A percentile compares a stretch with the other conserved stretches of the same genome.
Evolutionary conservation across 2,888 invertebrate species (phyloP).

Genomic region (Apotomis capreana): DNA sequence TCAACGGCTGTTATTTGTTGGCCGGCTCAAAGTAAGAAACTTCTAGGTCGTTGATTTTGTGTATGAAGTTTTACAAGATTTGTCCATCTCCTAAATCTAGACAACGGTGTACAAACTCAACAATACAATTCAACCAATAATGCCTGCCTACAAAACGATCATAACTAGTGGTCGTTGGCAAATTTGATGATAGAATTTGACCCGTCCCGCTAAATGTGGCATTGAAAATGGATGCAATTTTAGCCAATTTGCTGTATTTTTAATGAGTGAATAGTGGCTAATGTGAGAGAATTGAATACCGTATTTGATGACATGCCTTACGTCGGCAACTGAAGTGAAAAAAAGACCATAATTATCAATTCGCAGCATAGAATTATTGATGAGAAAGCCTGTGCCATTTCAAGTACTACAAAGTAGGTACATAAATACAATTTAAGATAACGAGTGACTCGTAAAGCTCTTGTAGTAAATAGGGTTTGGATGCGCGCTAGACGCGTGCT

Average conservation of each 20-base stretch:
- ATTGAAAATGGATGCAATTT: too few relatives aligned
- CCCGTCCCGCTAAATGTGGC: too few relatives aligned
- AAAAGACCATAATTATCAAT: background rate
- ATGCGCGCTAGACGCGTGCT: slow-evolving; percentile 60
- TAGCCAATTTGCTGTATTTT: background rate
- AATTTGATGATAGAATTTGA: too few relatives aligned
- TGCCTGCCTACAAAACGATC: too few relatives aligned
- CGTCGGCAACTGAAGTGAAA: too few relatives aligned
- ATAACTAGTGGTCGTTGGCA: too few relatives aligned
- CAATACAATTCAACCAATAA: too few relatives aligned
- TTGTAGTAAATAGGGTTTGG: slow-evolving; percentile 72
- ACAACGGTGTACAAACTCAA: too few relatives aligned
- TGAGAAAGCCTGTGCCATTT: slow-evolving; percentile 44
- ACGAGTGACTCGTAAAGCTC: slow-evolving; percentile 78
- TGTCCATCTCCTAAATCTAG: background rate
- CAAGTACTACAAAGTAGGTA: slow-evolving; percentile 50
- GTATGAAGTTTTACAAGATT: background rate
- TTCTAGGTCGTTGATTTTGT: slow-evolving; percentile 10
- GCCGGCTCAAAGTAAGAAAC: slow-evolving; percentile 57
- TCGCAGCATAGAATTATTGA: slow-evolving; percentile 12
- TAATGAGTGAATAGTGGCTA: background rate
- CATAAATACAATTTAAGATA: slow-evolving; percentile 74
- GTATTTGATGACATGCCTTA: too few relatives aligned
- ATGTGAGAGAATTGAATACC: too few relatives aligned
- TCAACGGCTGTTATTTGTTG: slow-evolving; percentile 65